Conservation (phyloP, 2,888 invertebrate species). For the Dilophus febrilis region DNA sequence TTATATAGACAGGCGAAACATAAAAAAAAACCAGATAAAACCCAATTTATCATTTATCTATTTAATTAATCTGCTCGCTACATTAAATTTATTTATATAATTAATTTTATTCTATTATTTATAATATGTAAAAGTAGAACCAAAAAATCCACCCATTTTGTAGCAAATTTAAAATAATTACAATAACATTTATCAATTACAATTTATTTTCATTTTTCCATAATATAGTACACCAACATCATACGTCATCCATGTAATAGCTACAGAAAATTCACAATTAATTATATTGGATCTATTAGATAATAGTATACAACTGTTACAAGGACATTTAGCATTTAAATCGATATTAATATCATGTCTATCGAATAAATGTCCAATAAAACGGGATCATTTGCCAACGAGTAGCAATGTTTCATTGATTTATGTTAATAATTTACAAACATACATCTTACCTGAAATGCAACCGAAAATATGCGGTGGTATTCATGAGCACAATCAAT, state of each 20-base stretch:
- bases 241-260: conserved; percentile 21
- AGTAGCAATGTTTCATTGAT: conserved; percentile 3
- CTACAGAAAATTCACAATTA: conserved; percentile 21
- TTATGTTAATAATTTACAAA: conserved; percentile 2
- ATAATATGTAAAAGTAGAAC: too few species aligned
- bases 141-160: too few species aligned
- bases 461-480: conserved; percentile 38
- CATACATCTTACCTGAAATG: conserved; percentile 8
- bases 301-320: conserved; percentile 29
- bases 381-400: conserved; percentile 7
- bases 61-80: too few species aligned
- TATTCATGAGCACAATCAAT: conserved; percentile 45
- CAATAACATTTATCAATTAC: too few species aligned
- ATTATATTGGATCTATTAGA: conserved; percentile 29
- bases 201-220: too few species aligned
- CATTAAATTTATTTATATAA: too few species aligned
- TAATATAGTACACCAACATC: too few species aligned
- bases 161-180: too few species aligned
- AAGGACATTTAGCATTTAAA: conserved; percentile 28
- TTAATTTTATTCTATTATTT: too few species aligned
- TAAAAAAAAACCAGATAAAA: too few species aligned
- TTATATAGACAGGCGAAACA: too few species aligned
- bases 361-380: conserved; percentile 2
- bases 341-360: conserved; percentile 6
- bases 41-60: too few species aligned